phyloP scores from a whole-genome alignment of 2,113 vertebrate species.

The Muscicapa adusta region DNA sequence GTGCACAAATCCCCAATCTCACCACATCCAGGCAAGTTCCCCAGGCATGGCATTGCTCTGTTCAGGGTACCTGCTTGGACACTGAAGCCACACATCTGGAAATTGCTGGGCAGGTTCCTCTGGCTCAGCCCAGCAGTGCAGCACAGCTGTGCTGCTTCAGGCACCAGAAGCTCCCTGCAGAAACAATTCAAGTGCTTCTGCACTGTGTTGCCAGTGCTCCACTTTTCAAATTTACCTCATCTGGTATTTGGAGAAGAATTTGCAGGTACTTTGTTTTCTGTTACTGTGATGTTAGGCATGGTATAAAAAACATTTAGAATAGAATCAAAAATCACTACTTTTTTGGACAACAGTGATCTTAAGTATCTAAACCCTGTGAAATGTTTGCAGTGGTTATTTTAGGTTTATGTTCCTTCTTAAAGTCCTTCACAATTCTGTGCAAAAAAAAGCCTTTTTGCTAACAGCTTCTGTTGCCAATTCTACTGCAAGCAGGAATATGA shows the following conservation, averaged over 20 bases:
- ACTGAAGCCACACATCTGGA: not conserved
- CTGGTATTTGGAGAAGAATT: not conserved
- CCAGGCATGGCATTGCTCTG: not conserved
- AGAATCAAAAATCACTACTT: not conserved
- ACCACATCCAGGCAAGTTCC: not conserved
- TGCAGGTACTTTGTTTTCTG: not conserved
- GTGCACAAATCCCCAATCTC: not conserved
- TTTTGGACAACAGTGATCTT: not conserved
- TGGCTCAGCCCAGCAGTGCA: not conserved
- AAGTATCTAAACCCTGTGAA: not conserved
- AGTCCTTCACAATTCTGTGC: not conserved
- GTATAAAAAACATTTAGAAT: not conserved
- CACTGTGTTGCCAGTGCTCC: not conserved
- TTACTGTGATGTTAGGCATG: not conserved
- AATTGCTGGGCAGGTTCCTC: not conserved
- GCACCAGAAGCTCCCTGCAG: not conserved
- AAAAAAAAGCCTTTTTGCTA: not conserved
- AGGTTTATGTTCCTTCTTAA: not conserved
- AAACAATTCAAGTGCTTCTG: not conserved
- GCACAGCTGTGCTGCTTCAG: not conserved
- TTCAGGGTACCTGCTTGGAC: not conserved
- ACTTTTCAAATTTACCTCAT: not conserved
- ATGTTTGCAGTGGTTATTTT: not conserved
- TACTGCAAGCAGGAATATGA: not conserved
- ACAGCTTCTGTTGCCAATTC: not conserved